phyloP scores from a whole-genome alignment of 2,797 vertebrate genomes.

The Cuculus canorus region DNA sequence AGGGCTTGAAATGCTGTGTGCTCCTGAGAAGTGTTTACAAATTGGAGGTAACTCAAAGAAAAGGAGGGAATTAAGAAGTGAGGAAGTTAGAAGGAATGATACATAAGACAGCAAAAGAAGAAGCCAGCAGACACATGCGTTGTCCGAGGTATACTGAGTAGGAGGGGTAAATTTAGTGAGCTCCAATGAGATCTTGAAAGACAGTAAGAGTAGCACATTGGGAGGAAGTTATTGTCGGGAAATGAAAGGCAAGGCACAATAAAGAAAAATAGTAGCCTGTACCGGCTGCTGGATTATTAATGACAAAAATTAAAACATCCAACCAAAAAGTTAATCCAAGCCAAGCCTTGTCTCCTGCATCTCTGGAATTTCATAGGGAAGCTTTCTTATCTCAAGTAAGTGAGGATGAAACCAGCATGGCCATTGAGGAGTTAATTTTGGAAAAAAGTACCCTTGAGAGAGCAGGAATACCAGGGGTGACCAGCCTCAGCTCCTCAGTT shows the following conservation, averaged over 20 bases:
- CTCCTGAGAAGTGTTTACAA: background rate
- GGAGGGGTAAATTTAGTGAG: accelerated
- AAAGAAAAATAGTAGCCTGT: background rate
- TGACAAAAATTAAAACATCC: background rate
- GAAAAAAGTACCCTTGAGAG: background rate
- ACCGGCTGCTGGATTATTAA: background rate
- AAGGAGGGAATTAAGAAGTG: background rate
- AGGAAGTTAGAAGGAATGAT: background rate
- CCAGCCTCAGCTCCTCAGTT: background rate
- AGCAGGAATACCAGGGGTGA: background rate
- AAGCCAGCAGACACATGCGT: background rate
- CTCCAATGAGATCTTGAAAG: background rate
- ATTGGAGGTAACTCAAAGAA: background rate
- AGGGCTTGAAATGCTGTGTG: background rate
- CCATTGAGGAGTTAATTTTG: background rate
- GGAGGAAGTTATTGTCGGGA: background rate
- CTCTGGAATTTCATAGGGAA: background rate
- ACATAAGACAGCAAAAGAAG: background rate
- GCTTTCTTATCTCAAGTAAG: background rate
- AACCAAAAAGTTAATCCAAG: background rate
- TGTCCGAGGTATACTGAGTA: background rate
- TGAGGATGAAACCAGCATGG: background rate
- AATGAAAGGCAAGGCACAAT: background rate
- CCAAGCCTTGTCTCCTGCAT: background rate
- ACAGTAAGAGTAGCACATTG: background rate